Conservation (phyloP, 2,888 invertebrate genomes). For the Serrognathus titanus region DNA sequence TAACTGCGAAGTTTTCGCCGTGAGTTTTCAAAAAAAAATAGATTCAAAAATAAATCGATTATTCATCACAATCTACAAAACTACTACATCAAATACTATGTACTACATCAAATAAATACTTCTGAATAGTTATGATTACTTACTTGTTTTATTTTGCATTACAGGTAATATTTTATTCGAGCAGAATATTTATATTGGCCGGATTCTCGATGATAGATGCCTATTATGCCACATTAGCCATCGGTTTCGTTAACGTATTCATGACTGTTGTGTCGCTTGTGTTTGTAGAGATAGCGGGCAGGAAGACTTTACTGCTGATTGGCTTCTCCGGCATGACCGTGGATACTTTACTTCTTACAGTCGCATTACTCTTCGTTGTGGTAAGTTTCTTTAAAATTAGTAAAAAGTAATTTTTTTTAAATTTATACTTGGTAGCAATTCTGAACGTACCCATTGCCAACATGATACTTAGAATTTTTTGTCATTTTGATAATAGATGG, state of each 20-base stretch:
- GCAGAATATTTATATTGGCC: constrained; percentile 72
- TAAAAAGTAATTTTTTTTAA: no score
- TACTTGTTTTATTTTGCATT: constrained; percentile 22
- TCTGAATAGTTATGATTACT: no score
- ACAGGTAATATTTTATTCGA: constrained; percentile 79
- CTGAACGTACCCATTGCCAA: no score
- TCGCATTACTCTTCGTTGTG: constrained; percentile 55
- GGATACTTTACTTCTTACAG: constrained; percentile 65
- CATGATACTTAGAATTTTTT: no score
- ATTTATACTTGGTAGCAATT: no score
- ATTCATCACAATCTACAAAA: no score
- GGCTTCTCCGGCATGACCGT: constrained; percentile 80
- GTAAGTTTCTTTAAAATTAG: constrained; percentile 31
- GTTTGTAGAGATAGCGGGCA: constrained; percentile 77
- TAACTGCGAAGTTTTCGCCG: no score
- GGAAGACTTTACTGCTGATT: constrained; percentile 74
- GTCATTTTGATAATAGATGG: no score
- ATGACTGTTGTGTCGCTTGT: constrained; percentile 81
- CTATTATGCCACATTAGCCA: constrained; percentile 78
- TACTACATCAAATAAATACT: no score
- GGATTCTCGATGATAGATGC: constrained; percentile 60
- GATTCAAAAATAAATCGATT: no score
- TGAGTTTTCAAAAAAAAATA: no score
- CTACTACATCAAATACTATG: no score
- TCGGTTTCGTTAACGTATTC: constrained; percentile 80